Base-by-base conservation (phyloP, 2,113 vertebrate species). In the Scortum barcoo region DNA sequence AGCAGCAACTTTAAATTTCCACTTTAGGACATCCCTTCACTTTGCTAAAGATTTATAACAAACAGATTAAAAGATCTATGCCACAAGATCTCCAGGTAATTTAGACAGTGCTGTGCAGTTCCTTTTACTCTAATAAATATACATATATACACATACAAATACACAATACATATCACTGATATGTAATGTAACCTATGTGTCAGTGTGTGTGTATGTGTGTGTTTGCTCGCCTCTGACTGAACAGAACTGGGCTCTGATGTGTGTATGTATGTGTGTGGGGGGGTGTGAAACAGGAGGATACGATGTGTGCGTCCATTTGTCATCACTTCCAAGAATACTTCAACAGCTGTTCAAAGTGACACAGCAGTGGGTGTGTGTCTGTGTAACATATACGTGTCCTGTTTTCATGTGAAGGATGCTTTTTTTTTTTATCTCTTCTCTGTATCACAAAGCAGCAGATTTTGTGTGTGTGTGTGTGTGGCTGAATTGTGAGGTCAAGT, bases 311-410 rank as follows among this genome's bases (percentile, higher is more conserved):
- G 57, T 60, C 53, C 83, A 88, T 92, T 90, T 88, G 88, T 92
- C 87, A 90, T 86, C 92, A 78, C 80, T 70, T 90, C 87, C 83
- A 91, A 92, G 82, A 93, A 94, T 91, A 92, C 73, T 84, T 87
- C 17, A 85, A 80, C 93, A 92, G 91, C 90, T 91, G 93, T 83
- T 68, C 58, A 76, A 78, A 92, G 74, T 68, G 73, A 86, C 83
- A 82, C 75, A 57, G 51, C 66, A 78, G 85, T 84, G 72, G 62
- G 83, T 57, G 87, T n/a, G 69, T 72, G 30, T 73, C 48, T 53
- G 7, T 50, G 22, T n/a, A 22, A 42, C 53, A 14, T 16, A 20
- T 17, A 28, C 17, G 40, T 38, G 38, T 44, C 20, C 48, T 16
- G 63, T 28, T 44, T 78, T 22, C 5, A 57, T 38, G 30, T 20